These are phyloP conservation scores for Lates japonicus DNA, from an alignment of 2,797 vertebrate species.

Conservation along the genomic window DNA sequence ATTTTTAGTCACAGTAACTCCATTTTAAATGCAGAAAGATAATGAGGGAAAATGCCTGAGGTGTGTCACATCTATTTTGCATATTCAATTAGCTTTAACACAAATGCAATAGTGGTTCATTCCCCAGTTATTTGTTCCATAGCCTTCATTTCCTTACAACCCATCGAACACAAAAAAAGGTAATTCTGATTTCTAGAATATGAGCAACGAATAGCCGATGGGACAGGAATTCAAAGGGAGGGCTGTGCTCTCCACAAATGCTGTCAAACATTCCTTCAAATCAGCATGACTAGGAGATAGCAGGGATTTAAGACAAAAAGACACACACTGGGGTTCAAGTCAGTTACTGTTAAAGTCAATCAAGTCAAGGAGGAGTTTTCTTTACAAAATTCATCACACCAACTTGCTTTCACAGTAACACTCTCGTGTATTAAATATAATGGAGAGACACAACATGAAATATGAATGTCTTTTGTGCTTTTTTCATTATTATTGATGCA, in stretches of 20 bases:
- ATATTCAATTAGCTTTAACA: constrained; percentile 67
- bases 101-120: constrained; percentile 40
- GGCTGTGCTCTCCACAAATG: constrained; percentile 38
- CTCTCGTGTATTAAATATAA: constrained; percentile 73
- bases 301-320: constrained; percentile 60
- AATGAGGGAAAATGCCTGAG: constrained; percentile 66
- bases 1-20: constrained; percentile 50
- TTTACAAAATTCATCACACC: constrained; percentile 77
- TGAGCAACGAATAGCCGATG: constrained; percentile 44
- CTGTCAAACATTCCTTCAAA: constrained; percentile 66
- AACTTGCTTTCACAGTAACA: constrained; percentile 65
- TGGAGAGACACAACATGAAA: constrained; percentile 69
- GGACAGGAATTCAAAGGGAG: constrained; percentile 37
- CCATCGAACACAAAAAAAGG: constrained; percentile 53
- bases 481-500: constrained; percentile 78
- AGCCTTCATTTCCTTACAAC: constrained; percentile 37
- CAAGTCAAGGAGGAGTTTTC: constrained; percentile 63
- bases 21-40: constrained; percentile 63
- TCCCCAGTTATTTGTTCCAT: constrained; percentile 59
- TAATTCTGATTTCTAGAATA: constrained; percentile 58
- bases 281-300: constrained; percentile 53
- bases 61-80: constrained; percentile 68
- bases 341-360: constrained; percentile 73
- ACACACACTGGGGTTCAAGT: constrained; percentile 56
- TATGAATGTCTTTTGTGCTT: constrained; percentile 73